Evolutionary conservation across 2,113 vertebrate genomes (phyloP), one percentile per base, ranked within the genome.

Genomic region (Muntiacus reevesi): DNA sequence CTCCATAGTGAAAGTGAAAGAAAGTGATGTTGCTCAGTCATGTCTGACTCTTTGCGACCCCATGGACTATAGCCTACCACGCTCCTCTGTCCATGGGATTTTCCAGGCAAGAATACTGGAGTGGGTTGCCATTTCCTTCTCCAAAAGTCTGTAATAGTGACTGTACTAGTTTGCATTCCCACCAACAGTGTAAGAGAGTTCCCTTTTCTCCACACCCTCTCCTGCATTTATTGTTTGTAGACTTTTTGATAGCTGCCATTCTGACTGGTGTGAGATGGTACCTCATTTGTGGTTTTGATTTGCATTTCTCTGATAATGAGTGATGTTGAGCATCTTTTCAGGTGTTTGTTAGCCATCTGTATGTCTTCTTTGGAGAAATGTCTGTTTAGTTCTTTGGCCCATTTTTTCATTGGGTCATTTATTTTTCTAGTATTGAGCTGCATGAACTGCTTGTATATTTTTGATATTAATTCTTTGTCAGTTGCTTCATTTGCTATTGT

Each of bases 31-130:
- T 0, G 0, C 9, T 36, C 9, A 36, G 64, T 71, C 64, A 71
- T 36, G 64, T 71, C 64, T 0, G 9, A 71, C n/a, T 71, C 64
- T 71, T 71, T 71, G 64, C 0, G 2, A 71, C 64, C 17, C 17
- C 64, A 36, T 71, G 17, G 17, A 67, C n/a, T 71, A 71, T 71
- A 71, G 64, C n/a, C 64, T 36, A 21, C 64, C 64, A 67, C 0
- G 9, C 17, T 67, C 4, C 9, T 36, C 64, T 2, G 0, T 67
- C 17, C 64, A 21, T 67, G 17, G n/a, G 17, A 71, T 4, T 36
- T 36, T 71, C 64, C 17, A 36, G 64, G 64, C 64, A 36, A 71
- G 64, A 71, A 71, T 21, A 71, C n/a, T 36, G 64, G 64, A 71
- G 17, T 71, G 64, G 64, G n/a, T 71, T 71, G 64, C n/a, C n/a